Evolutionary conservation across 2,888 invertebrate genomes (phyloP).

Genomic region (Endotricha flammealis): DNA sequence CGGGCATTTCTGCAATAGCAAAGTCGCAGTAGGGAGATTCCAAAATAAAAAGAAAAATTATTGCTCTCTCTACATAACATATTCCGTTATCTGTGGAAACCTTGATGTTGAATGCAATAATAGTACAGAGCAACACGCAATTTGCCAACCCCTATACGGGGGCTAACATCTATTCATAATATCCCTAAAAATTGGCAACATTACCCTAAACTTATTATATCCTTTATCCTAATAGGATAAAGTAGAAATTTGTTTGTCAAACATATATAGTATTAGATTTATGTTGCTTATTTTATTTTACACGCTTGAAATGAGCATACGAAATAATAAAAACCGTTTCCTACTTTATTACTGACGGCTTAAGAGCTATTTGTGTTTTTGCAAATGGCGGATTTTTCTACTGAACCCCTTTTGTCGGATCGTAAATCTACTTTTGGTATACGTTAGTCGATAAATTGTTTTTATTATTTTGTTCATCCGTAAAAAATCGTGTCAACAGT

Average conservation of each 20-base stretch:
- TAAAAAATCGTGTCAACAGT: slow-evolving; percentile 31
- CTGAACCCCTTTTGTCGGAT: slow-evolving; percentile 53
- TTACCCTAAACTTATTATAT: slow-evolving; percentile 27
- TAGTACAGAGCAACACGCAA: slow-evolving; percentile 65
- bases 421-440: slow-evolving; percentile 67
- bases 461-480: slow-evolving; percentile 44
- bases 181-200: slow-evolving; percentile 46
- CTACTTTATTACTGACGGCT: slow-evolving; percentile 47
- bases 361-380: slow-evolving; percentile 45
- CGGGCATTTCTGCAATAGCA: too few species aligned
- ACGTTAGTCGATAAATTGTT: slow-evolving; percentile 65
- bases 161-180: slow-evolving; percentile 66
- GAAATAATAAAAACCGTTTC: slow-evolving; percentile 52
- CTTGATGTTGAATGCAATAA: slow-evolving; percentile 54
- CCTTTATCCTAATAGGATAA: slow-evolving; percentile 30
- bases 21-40: too few species aligned
- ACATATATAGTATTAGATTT: slow-evolving; percentile 60
- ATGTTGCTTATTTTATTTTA: slow-evolving; percentile 72
- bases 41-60: too few species aligned
- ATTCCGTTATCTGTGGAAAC: too few species aligned
- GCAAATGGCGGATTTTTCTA: slow-evolving; percentile 12
- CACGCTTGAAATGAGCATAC: slow-evolving; percentile 65
- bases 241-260: slow-evolving; percentile 17
- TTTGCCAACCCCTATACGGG: slow-evolving; percentile 61
- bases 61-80: not conserved